phyloP scores from a whole-genome alignment of 2,797 vertebrate genomes.

The Dipus sagitta region DNA sequence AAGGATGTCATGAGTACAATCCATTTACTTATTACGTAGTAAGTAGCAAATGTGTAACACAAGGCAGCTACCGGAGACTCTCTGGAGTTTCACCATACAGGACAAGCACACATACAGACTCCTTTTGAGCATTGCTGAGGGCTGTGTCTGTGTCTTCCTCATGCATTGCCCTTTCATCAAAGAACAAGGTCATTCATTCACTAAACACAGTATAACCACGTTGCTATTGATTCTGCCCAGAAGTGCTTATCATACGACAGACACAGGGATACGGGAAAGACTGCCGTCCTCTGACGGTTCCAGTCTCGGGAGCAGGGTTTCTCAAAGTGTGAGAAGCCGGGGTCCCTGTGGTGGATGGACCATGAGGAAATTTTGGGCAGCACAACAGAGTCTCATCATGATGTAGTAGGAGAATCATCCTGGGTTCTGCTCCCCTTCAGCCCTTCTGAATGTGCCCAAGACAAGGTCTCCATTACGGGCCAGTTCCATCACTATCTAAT shows the following conservation, averaged over 20 bases:
- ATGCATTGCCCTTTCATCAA: background rate
- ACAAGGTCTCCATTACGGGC: background rate
- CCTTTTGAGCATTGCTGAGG: background rate
- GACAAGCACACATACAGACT: background rate
- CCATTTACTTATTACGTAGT: no score
- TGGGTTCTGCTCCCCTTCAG: no score
- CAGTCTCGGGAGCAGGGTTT: background rate
- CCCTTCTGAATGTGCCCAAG: background rate
- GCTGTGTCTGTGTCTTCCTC: background rate
- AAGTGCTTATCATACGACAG: background rate
- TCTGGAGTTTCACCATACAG: no score
- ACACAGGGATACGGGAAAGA: background rate
- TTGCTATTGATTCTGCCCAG: background rate
- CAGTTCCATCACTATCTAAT: background rate
- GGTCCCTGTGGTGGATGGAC: background rate
- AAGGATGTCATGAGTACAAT: background rate
- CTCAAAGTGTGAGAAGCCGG: background rate
- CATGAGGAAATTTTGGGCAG: background rate
- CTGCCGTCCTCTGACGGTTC: background rate
- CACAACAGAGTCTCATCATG: background rate
- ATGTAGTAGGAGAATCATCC: background rate
- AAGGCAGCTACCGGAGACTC: background rate
- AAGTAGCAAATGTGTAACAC: background rate
- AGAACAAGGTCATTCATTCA: background rate
- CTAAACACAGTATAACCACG: background rate